These are phyloP conservation scores for Luperina nickerlii DNA, from an alignment of 2,888 invertebrate species.

Conservation along the genomic window DNA sequence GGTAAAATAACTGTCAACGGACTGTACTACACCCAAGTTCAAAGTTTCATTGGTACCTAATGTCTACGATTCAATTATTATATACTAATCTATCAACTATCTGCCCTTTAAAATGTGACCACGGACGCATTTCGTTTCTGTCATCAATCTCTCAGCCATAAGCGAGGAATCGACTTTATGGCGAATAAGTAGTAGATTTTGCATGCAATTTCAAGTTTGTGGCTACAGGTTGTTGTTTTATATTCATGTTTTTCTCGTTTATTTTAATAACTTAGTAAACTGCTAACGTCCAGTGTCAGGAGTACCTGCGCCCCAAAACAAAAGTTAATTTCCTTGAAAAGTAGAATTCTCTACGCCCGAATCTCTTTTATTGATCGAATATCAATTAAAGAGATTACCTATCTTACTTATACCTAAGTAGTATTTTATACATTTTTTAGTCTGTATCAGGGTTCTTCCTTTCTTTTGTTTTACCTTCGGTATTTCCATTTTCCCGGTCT, in stretches of 20 bases:
- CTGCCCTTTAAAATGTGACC: conserved; percentile 71
- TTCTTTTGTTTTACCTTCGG: not conserved
- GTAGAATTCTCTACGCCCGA: not conserved
- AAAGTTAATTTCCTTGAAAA: not conserved
- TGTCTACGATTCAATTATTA: conserved; percentile 59
- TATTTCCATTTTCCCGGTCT: not conserved
- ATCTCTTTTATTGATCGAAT: not conserved
- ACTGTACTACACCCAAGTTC: not conserved
- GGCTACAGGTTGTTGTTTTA: conserved; percentile 70
- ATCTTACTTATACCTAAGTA: not conserved
- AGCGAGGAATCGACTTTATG: conserved; percentile 74
- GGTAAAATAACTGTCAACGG: not conserved
- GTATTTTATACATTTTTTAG: not conserved
- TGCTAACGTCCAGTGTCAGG: not conserved
- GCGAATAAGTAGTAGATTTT: conserved; percentile 74
- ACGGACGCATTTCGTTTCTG: conserved; percentile 72
- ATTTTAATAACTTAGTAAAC: not conserved
- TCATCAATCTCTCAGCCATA: conserved; percentile 71
- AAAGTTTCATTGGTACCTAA: conserved; percentile 42
- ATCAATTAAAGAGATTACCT: not conserved
- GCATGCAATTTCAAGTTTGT: conserved; percentile 75
- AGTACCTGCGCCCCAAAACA: not conserved
- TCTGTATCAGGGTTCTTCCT: not conserved
- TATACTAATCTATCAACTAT: conserved; percentile 67
- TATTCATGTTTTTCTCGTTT: not conserved